phyloP scores from a whole-genome alignment of 2,797 vertebrate genomes.

The Schizopygopsis pylzovi region DNA sequence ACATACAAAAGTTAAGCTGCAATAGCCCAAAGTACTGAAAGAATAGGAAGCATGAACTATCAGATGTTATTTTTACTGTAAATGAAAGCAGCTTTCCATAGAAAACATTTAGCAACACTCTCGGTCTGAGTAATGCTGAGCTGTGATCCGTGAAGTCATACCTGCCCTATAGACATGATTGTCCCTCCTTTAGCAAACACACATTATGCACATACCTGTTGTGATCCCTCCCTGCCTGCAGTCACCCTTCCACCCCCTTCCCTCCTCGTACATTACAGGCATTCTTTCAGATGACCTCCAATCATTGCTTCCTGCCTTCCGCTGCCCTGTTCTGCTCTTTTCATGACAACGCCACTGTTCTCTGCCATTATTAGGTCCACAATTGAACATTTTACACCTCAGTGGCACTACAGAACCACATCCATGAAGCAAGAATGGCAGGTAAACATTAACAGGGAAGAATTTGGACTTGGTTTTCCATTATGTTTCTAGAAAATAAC shows the following conservation, averaged over 20 bases:
- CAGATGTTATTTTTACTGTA: constrained; percentile 3
- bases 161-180: constrained; percentile 28
- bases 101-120: not conserved
- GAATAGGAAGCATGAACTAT: not conserved
- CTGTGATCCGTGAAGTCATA: constrained; percentile 26
- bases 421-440: not conserved
- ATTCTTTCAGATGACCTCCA: constrained; percentile 77
- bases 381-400: constrained; percentile 67
- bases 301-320: constrained; percentile 65
- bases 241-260: constrained; percentile 52
- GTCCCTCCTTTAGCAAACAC: constrained; percentile 54
- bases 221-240: constrained; percentile 44
- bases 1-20: not conserved
- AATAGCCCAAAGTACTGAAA: not conserved
- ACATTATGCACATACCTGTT: constrained; percentile 68
- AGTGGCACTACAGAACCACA: constrained; percentile 22
- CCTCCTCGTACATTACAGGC: constrained; percentile 69
- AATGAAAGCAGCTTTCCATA: not conserved
- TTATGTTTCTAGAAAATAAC: not conserved
- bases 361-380: constrained; percentile 64
- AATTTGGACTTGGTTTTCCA: constrained; percentile 29
- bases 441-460: constrained; percentile 27
- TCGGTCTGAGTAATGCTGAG: constrained; percentile 23
- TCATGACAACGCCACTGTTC: constrained; percentile 75
- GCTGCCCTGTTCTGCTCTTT: constrained; percentile 58